Evolutionary conservation across 2,888 invertebrate species (phyloP), one percentile per base, ranked within the genome.

Genomic region (Drosophila nigricruria): DNA sequence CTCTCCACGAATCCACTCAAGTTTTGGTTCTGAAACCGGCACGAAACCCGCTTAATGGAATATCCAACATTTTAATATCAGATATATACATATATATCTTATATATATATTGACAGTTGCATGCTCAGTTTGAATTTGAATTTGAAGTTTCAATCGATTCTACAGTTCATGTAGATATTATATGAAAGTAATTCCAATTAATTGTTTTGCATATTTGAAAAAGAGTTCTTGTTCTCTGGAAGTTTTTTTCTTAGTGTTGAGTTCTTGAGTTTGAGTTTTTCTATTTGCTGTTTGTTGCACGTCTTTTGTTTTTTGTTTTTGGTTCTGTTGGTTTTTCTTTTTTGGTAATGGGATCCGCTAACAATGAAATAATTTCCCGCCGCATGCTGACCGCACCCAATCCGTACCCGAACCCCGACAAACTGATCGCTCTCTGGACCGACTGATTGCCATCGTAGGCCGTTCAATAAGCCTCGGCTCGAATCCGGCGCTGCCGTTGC

Each of bases 401-500:
- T 73, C 54, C 64, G 40, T 36, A 58, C 68, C 25, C 73, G 58
- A 64, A 60, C 62, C 54, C 61, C 40, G 60, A 61, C 34, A 59
- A 57, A 59, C 30, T 59, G 60, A 36, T 50, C 43, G 34, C 32
- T 57, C 34, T 56, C 34, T 66, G 71, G 67, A 59, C 45, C 40
- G 67, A 47, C 38, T 38, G 65, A 30, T 67, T 34, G 52, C 38
- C 23, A 9, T 53, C 25, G n/a, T 56, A 93, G 93, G 93, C 66
- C 93, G 93, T 60, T 93, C 93, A 58, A 92, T 93, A 74, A 93
- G 93, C 81, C 88, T 93, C 66, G 93, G 93, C 75, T 93, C 93
- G 61, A 93, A 93, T 91, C 94, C 88, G 93, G 94, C 91, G 92
- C 93, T 93, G 92, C 94, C 91, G 87, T 65, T 93, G 68, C 91